Conservation (phyloP, 2,113 vertebrate genomes). For the Uropsilus gracilis region DNA sequence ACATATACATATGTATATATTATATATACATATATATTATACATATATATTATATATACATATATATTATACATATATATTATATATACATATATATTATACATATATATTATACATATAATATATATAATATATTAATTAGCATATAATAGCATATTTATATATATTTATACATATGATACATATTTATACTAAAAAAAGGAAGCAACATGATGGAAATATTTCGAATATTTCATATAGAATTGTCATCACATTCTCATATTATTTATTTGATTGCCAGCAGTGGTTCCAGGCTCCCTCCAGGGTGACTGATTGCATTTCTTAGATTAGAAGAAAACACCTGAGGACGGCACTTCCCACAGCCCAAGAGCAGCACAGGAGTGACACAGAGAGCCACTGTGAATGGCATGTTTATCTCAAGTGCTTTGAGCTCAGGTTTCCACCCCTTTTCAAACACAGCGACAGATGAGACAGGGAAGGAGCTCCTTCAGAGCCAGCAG, state of each 20-base stretch:
- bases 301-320: background rate
- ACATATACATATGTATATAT: no score
- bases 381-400: background rate
- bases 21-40: no score
- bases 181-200: background rate
- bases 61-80: no score
- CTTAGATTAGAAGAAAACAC: background rate
- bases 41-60: no score
- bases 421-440: background rate
- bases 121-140: no score
- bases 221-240: background rate
- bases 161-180: background rate
- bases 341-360: background rate
- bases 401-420: background rate
- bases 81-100: no score
- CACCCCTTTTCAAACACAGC: background rate
- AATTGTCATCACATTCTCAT: background rate
- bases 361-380: background rate
- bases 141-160: no score
- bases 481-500: background rate
- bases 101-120: no score
- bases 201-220: background rate
- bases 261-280: background rate
- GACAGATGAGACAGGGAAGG: background rate
- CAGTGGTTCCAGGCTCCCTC: background rate